Base-by-base conservation (phyloP, 2,888 invertebrate species). In the Rhamnusium bicolor region DNA sequence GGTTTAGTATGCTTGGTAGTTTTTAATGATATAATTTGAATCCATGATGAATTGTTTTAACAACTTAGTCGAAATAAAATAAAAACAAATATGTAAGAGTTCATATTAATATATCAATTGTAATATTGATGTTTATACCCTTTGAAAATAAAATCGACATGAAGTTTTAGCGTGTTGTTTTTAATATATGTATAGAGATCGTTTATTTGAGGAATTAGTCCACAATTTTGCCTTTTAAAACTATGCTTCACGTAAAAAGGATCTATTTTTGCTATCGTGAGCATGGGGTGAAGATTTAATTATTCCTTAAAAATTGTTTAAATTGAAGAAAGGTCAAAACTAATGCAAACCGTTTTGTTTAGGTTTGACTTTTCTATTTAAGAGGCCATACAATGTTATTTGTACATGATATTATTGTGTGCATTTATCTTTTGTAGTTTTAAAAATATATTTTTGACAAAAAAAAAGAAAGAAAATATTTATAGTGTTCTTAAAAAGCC, bases 401-500 rank as follows among this genome's bases (percentile, higher is more conserved):
- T 82, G 78, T 80, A 80, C 78, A 81, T 80, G 78, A 78, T 77
- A 80, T 82, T 75, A 80, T 78, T 82, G 83, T 83, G 82, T 81
- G 83, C 82, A 83, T 82, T 84, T 83, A 84, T 81, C 84, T 84
- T 84, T 82, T 83, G 85, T 84, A 86, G 86, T 84, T 82, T 85
- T 86, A 81, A 82, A 86, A 84, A 81, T 87, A 87, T 87, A 86
- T 87, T 87, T 86, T 87, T 87, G 84, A 85, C 65, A 85, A 85
- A 84, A 84, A 81, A 84, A 81, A 84, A 85, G 80, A 78, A 82
- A 82, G 79, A 82, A 82, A 84, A 82, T 86, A 85, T 86, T 84
- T 87, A 86, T 85, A 84, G 85, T 85, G 85, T 86, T 86, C 84
- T 85, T 84, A 84, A 84, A 82, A 85, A 83, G 84, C 84, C 84